A percentile compares a stretch with the other conserved stretches of the same genome.
Conservation (phyloP, 2,888 invertebrate species). For the Acleris sparsana region DNA sequence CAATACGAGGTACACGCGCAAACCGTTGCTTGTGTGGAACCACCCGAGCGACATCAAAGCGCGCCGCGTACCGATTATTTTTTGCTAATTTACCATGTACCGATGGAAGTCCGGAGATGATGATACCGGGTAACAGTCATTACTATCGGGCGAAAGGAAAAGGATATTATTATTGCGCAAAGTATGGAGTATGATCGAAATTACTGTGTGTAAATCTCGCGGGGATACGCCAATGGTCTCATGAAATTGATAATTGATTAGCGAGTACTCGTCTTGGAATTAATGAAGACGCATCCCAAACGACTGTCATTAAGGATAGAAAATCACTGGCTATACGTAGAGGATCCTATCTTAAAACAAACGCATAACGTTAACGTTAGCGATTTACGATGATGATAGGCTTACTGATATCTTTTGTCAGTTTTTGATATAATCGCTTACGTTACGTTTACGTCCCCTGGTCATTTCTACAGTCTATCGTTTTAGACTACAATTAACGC, state of each 20-base stretch:
- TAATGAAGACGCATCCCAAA: neutral
- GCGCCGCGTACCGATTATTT: conserved; percentile 60
- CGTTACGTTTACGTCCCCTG: neutral
- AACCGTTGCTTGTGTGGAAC: neutral
- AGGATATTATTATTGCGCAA: conserved; percentile 36
- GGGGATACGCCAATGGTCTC: neutral
- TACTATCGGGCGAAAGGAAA: conserved; percentile 44
- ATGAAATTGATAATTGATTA: neutral
- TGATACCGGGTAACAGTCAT: conserved; percentile 40
- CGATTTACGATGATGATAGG: too few relatives aligned
- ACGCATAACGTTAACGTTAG: too few relatives aligned
- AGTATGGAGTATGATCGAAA: conserved; percentile 35
- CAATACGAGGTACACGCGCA: neutral
- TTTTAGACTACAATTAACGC: too few relatives aligned
- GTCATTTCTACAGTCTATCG: too few relatives aligned
- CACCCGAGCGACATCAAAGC: conserved; percentile 34
- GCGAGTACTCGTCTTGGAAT: neutral
- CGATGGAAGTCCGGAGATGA: conserved; percentile 52
- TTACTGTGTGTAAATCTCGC: conserved; percentile 23
- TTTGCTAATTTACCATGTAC: conserved; percentile 74
- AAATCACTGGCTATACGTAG: too few relatives aligned
- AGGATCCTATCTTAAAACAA: too few relatives aligned
- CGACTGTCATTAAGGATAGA: too few relatives aligned
- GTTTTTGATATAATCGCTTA: conserved; percentile 5
- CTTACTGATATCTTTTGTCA: neutral